Percentiles rank a stretch among this genome's conserved stretches.
These are phyloP conservation scores for Branchinecta lynchi DNA, from an alignment of 1,140 invertebrate species.

Conservation along the genomic window DNA sequence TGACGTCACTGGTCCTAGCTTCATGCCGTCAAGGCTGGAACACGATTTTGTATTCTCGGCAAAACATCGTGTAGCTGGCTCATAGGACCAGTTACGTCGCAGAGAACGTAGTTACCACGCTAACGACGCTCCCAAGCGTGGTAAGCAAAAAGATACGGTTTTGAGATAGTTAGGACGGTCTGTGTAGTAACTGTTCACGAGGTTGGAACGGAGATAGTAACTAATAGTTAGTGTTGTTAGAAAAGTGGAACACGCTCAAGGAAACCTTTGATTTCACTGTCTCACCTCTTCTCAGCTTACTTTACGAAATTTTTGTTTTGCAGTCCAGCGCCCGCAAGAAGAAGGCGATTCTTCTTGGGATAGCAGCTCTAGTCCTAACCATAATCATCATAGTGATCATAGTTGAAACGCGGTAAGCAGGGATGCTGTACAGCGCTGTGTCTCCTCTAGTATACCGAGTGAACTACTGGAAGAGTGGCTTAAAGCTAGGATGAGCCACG, in stretches of 20 bases:
- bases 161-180: not conserved
- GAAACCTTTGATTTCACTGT: not conserved
- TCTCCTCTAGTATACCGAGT: too few relatives aligned
- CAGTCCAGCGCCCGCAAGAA: constrained; percentile 70
- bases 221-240: not conserved
- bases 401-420: constrained; percentile 26
- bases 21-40: too few relatives aligned
- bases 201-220: not conserved
- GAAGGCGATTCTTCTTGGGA: constrained; percentile 55
- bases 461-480: too few relatives aligned
- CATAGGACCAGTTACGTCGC: too few relatives aligned
- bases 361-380: constrained; percentile 46
- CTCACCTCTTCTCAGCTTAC: not conserved
- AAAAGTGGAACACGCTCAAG: not conserved
- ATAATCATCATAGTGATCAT: constrained; percentile 54
- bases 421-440: not conserved
- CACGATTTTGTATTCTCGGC: too few relatives aligned
- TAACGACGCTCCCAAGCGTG: too few relatives aligned
- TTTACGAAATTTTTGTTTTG: constrained; percentile 30
- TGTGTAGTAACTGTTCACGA: not conserved
- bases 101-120: too few relatives aligned
- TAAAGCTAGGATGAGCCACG: too few relatives aligned
- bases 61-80: too few relatives aligned
- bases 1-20: too few relatives aligned
- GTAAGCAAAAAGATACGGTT: too few relatives aligned